Evolutionary conservation across 2,113 vertebrate genomes (phyloP), one percentile per base, ranked within the genome.

Genomic region (Cavia aperea): DNA sequence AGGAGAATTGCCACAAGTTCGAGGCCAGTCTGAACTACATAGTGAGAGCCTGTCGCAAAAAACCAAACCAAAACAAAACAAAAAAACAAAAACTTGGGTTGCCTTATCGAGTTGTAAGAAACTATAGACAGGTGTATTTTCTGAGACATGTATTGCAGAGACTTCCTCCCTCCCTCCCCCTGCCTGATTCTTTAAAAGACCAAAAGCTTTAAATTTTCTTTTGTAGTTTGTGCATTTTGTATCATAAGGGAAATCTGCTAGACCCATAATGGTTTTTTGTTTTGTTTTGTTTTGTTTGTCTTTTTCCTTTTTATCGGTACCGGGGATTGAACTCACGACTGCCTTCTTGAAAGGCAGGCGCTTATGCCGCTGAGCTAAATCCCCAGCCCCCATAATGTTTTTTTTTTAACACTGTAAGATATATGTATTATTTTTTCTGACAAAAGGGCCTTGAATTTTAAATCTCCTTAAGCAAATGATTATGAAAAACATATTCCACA

Each of bases 361-460:
- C 39, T 39, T 39, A 39, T 39, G 39, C 39, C 39, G 39, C 39
- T 39, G 39, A 39, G 39, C 39, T 39, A 39, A 39, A 39, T 39
- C 39, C 39, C 39, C 39, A 39, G 39, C 39, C 39, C 39, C 39
- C 39, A 39, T 39, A 39, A 39, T 39, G 39, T 39, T 54, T 54
- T 54, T 54, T 54, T 54, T 54, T 10, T 54, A 95, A 95, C 86
- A 72, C 95, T 96, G 91, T 89, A 95, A 95, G 92, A 95, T 95
- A 95, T 84, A 95, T 96, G 94, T 96, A 96, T 96, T 96, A 93
- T 93, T 94, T 94, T 94, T 92, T 93, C 93, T 97, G 94, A 95
- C 86, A 21, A 96, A 98, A 97, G 97, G 97, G 97, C 97, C 98
- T 97, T 96, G 96, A 97, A 94, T 97, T 97, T 97, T 95, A 94